Base-by-base conservation (phyloP, 37 sponge, comb jelly and placozoan genomes). In the Theonella swinhoei region DNA sequence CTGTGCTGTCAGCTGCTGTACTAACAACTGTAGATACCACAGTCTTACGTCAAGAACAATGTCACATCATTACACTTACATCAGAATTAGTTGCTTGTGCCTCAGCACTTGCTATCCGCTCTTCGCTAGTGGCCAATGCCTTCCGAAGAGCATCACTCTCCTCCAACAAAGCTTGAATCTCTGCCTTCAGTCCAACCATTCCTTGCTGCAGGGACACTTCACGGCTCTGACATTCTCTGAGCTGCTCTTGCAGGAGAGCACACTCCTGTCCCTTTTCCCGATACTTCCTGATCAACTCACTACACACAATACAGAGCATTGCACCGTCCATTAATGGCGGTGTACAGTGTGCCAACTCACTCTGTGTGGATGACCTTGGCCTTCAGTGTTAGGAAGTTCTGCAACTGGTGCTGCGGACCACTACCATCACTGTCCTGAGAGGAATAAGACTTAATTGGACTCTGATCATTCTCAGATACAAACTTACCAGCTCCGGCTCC, bases 211-310 rank as follows among this genome's bases (percentile, higher is more conserved):
- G n/a, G 35, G 66, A 26, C 0, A 42, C 58, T 26, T 67, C 34
- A 28, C 39, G 64, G 25, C 25, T 70, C 64, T 39, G 37, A 4
- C 42, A n/a, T 30, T 83, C 74, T 60, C 23, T 54, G 29, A 83
- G 83, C 42, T 74, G 28, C 59, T n/a, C 25, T 40, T 69, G 35
- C 22, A 29, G 14, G 22, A 22, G 17, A 19, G 74, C 62, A 30
- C 54, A 69, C 34, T 77, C 77, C 28, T 68, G 28, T 11, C 37
- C 42, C 42, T 75, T 83, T 19, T 42, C 66, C 31, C 42, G 75
- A 65, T 41, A 73, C 67, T 28, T 62, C 43, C 34, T 35, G 4
- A 85, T 85, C 69, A 85, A 70, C 62, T 85, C 77, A 85, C 85
- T 85, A 59, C 60, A 83, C 4, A n/a, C 3, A 14, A 65, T 9